A percentile compares a stretch with the other conserved stretches of the same genome.
Conservation (phyloP, 2,113 vertebrate species). For the Kobus ellipsiprymnus region DNA sequence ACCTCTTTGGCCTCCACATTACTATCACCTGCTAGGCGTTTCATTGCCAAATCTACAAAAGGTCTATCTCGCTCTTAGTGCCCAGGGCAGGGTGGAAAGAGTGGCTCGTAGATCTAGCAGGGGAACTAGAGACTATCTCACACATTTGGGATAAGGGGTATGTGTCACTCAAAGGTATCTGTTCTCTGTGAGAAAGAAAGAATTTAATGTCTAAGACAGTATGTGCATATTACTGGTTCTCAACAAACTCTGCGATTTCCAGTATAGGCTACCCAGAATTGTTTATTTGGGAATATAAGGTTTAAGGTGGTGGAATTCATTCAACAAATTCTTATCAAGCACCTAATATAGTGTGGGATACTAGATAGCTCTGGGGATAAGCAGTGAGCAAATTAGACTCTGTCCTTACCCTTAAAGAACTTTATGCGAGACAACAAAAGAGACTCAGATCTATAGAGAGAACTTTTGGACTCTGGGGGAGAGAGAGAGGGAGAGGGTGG, state of each 20-base stretch:
- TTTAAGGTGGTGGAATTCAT: neutral
- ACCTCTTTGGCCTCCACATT: neutral
- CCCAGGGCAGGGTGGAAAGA: neutral
- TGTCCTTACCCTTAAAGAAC: neutral
- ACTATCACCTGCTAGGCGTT: neutral
- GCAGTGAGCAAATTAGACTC: neutral
- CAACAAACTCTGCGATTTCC: neutral
- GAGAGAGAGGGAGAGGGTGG: too few relatives aligned
- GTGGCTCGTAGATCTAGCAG: neutral
- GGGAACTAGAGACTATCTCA: neutral
- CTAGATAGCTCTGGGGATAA: neutral
- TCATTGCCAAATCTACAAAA: neutral
- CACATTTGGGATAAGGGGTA: neutral
- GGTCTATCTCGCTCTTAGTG: neutral
- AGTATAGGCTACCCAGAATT: neutral
- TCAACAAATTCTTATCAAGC: neutral
- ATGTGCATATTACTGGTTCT: neutral
- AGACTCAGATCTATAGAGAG: too few relatives aligned
- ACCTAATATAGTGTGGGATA: neutral
- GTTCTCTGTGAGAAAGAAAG: neutral
- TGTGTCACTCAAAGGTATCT: neutral
- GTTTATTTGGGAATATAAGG: neutral
- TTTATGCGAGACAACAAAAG: too few relatives aligned
- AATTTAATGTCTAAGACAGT: neutral
- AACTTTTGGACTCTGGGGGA: too few relatives aligned